A percentile compares a stretch with the other conserved stretches of the same genome.
Evolutionary conservation across 2,113 vertebrate species (phyloP).

Genomic region (Scophthalmus maximus): DNA sequence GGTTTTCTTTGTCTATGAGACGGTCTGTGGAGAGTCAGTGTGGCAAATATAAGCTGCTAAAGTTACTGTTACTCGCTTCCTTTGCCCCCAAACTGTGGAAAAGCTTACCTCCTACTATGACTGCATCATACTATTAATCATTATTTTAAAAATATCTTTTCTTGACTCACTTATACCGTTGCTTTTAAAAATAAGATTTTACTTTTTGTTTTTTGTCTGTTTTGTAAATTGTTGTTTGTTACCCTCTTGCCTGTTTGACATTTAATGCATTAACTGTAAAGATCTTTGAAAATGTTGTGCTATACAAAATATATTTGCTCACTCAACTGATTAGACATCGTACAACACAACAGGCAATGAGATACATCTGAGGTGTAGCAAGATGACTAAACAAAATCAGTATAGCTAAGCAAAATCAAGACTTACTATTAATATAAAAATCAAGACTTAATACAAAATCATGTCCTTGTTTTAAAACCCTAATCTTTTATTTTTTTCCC

Average conservation of each 20-base stretch:
- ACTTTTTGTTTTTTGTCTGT: not conserved
- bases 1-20: not conserved
- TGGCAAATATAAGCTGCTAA: not conserved
- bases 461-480: too few species aligned
- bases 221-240: not conserved
- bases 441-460: too few species aligned
- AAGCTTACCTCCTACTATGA: not conserved
- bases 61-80: not conserved
- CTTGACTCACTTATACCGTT: not conserved
- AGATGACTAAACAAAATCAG: too few species aligned
- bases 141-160: not conserved
- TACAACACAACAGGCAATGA: too few species aligned
- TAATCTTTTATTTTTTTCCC: too few species aligned
- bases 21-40: not conserved
- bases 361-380: too few species aligned
- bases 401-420: too few species aligned
- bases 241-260: not conserved
- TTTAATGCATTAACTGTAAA: not conserved
- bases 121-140: not conserved
- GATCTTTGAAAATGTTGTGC: too few species aligned
- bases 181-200: not conserved
- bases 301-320: too few species aligned
- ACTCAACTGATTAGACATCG: too few species aligned
- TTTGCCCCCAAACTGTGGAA: not conserved
- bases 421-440: too few species aligned